Evolutionary conservation across 2,797 vertebrate genomes (phyloP), one percentile per base, ranked within the genome.

Genomic region (Vultur gryphus): DNA sequence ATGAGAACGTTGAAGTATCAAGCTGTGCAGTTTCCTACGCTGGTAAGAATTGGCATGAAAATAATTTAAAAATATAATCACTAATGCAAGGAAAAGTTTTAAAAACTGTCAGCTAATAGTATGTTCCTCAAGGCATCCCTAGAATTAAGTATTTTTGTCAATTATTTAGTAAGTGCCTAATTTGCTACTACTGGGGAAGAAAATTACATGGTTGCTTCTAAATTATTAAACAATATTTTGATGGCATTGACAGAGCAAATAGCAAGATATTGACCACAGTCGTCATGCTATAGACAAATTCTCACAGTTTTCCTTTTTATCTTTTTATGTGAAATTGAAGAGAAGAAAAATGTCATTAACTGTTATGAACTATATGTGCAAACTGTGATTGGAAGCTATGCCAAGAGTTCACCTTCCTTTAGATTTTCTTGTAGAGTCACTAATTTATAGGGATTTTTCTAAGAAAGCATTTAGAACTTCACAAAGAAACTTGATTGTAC

Each of bases 171-270:
- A 98, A 98, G 97, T 97, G 93, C 96, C 97, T 98, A 97, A 97
- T 98, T 98, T 98, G 95, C 93, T 97, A 89, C 96, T 98, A 72
- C 91, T 97, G 81, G 76, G 69, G 86, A 98, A 97, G 97, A 98
- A 98, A 98, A 98, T 98, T 97, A 97, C 97, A 97, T 93, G 90
- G 94, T 94, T 97, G 69, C 85, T 97, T 96, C 96, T 98, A 97
- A 98, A 98, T 98, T 98, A 98, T 98, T 97, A 98, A 98, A 97
- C 95, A 97, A 95, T 98, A 97, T 98, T 98, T 98, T 98, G 96
- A 98, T 97, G 93, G 75, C 94, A 96, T 97, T 97, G 97, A 97
- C 95, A 97, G 91, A 97, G 78, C 76, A 97, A 98, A 97, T 91
- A 95, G 96, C 67, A 71, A 97, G 65, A 78, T 97, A 98, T 98